phyloP scores from a whole-genome alignment of 2,113 vertebrate species.

The Stigmatopora nigra region DNA sequence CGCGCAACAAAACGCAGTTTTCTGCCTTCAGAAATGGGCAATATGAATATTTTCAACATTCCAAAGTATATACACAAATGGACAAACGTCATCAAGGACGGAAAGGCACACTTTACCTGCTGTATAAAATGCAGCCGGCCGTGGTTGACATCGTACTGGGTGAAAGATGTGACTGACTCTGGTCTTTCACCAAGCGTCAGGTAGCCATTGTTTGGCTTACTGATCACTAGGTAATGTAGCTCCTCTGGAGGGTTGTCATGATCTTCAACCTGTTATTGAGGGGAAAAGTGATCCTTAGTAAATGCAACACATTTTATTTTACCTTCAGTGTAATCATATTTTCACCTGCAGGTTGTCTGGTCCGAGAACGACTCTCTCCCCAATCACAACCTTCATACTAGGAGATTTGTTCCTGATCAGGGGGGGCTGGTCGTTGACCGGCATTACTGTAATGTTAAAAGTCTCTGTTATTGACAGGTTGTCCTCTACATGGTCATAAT shows the following conservation, averaged over 20 bases:
- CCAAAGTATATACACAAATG: no score
- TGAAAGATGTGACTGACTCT: conserved; percentile 74
- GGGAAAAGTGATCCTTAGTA: neutral
- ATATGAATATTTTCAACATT: no score
- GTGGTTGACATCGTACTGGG: conserved; percentile 79
- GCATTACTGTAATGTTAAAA: conserved; percentile 80
- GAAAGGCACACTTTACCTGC: conserved; percentile 48
- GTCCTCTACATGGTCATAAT: conserved; percentile 41
- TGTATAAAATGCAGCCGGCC: conserved; percentile 77
- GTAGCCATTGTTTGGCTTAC: conserved; percentile 77
- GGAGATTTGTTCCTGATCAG: conserved; percentile 73
- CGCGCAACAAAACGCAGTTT: no score
- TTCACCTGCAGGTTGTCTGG: conserved; percentile 71
- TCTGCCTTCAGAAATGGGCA: no score
- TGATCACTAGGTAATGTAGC: conserved; percentile 76
- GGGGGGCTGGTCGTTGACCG: conserved; percentile 80
- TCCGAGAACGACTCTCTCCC: conserved; percentile 68
- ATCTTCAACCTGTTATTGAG: conserved; percentile 69
- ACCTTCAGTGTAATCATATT: neutral
- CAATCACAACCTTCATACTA: conserved; percentile 73
- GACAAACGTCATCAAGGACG: neutral
- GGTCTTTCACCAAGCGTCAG: conserved; percentile 69
- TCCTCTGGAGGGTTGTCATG: conserved; percentile 77
- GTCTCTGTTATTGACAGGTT: conserved; percentile 68
- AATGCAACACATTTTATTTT: neutral